Evolutionary conservation across 1,140 invertebrate species (phyloP).

Genomic region (Drosophila erecta): DNA sequence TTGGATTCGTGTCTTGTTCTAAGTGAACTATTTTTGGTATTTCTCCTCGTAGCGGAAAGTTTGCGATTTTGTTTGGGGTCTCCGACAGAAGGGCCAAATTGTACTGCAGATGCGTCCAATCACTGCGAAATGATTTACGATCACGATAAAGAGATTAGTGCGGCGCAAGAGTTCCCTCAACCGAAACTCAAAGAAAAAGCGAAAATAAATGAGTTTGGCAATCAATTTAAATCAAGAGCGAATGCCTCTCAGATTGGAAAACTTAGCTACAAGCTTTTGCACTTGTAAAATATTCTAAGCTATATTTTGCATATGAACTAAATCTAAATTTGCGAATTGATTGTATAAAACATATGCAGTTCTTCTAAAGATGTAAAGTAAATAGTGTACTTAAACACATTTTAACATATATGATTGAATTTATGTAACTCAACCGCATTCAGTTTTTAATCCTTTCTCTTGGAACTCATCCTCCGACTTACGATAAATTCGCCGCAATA

Average conservation of each 20-base stretch:
- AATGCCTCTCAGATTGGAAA: not conserved
- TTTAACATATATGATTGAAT: constrained; percentile 13
- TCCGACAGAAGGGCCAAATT: constrained; percentile 20
- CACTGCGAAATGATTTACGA: constrained; percentile 56
- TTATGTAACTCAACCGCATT: constrained; percentile 21
- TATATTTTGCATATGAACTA: not conserved
- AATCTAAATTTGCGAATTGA: no score
- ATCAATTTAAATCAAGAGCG: constrained; percentile 18
- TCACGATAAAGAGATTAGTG: constrained; percentile 60
- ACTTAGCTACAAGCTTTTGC: no score
- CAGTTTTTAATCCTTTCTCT: constrained; percentile 43
- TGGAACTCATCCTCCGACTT: constrained; percentile 28
- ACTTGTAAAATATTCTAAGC: not conserved
- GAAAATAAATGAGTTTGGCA: constrained; percentile 28
- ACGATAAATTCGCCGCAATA: constrained; percentile 42
- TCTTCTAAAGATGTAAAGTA: not conserved
- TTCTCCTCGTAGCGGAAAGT: constrained; percentile 42
- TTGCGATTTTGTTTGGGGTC: constrained; percentile 38
- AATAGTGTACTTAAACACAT: not conserved
- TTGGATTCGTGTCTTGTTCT: constrained; percentile 43
- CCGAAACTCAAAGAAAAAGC: constrained; percentile 15
- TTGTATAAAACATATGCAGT: no score
- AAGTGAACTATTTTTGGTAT: constrained; percentile 73
- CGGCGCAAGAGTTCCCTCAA: constrained; percentile 6
- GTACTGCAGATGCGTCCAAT: constrained; percentile 29